Conservation (phyloP, 2,888 invertebrate species). For the Branchinecta sandiegonensis region DNA sequence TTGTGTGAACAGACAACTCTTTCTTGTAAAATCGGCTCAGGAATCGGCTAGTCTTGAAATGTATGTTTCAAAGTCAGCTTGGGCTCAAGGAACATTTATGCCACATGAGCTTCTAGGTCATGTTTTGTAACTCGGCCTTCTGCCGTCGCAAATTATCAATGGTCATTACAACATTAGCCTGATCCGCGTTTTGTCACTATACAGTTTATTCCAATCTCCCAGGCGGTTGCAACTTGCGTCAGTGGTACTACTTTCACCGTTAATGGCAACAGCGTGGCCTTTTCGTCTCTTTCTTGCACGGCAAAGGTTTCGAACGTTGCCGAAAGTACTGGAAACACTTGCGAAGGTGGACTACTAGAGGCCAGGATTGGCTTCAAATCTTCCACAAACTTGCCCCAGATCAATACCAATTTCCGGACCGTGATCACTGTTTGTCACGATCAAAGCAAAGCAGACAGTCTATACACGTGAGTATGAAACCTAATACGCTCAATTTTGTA, state of each 20-base stretch:
- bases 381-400: neutral
- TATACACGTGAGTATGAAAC: neutral
- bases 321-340: neutral
- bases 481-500: no score
- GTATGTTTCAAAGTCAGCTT: no score
- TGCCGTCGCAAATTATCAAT: no score
- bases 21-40: no score
- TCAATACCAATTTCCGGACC: neutral
- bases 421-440: neutral
- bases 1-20: no score
- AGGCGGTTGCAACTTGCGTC: conserved; percentile 6
- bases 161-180: no score
- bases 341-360: conserved; percentile 7
- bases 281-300: conserved; percentile 1
- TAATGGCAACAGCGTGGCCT: neutral
- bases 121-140: no score
- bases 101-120: no score
- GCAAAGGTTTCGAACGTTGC: neutral
- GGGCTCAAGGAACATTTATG: no score
- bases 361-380: conserved; percentile 3
- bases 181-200: no score
- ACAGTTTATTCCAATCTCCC: neutral
- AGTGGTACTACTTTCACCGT: neutral
- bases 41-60: no score
- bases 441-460: neutral